A percentile compares a stretch with the other conserved stretches of the same genome.
phyloP scores from a whole-genome alignment of 1,140 invertebrate genomes.

The Hyphantria cunea region DNA sequence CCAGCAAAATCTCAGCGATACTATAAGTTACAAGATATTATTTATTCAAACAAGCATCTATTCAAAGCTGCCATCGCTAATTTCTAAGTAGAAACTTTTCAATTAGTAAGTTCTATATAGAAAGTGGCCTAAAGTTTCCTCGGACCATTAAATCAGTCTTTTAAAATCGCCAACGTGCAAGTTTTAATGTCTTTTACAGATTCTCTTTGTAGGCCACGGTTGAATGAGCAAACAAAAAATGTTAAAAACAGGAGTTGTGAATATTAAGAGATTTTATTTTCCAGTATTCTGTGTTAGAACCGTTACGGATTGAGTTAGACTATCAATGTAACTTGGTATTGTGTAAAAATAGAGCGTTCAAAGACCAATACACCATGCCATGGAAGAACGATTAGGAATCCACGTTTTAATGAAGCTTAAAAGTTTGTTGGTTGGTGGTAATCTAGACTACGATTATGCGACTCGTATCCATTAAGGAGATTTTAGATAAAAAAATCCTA shows the following conservation, averaged over 20 bases:
- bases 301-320: no score
- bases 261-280: background rate
- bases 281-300: no score
- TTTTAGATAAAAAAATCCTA: no score
- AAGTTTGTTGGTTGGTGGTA: no score
- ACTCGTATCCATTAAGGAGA: no score
- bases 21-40: background rate
- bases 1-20: background rate
- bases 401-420: no score
- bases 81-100: constrained; percentile 47
- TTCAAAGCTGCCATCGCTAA: constrained; percentile 10
- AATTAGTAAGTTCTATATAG: constrained; percentile 59
- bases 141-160: constrained; percentile 56
- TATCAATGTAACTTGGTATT: no score
- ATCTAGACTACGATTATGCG: no score
- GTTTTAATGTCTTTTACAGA: constrained; percentile 57
- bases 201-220: constrained; percentile 27
- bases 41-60: background rate
- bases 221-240: constrained; percentile 21
- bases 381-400: no score
- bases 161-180: constrained; percentile 56
- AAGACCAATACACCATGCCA: no score
- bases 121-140: constrained; percentile 51
- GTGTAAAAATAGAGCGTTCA: no score
- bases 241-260: constrained; percentile 10